Percentiles rank a stretch among this genome's conserved stretches.
Evolutionary conservation across 1,140 invertebrate genomes (phyloP).

Genomic region (Trichonephila inaurata): DNA sequence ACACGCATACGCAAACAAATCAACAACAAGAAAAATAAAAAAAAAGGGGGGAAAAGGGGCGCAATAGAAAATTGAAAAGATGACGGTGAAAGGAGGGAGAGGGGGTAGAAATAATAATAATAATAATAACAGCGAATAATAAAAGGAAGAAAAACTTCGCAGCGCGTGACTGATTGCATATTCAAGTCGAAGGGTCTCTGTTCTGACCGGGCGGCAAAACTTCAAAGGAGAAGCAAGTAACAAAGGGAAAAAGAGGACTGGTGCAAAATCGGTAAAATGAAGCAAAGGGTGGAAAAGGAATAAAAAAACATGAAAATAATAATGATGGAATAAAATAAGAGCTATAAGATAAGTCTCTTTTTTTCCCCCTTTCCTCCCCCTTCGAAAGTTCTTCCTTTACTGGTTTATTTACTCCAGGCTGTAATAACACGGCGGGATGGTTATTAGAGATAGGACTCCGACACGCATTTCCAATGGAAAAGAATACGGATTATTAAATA

Average conservation of each 20-base stretch:
- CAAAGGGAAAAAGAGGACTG: conserved; percentile 59
- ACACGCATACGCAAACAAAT: not conserved
- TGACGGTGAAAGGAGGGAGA: not conserved
- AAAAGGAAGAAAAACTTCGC: conserved; percentile 20
- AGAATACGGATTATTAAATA: conserved; percentile 33
- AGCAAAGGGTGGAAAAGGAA: conserved; percentile 45
- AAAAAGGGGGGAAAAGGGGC: not conserved
- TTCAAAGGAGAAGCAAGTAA: conserved; percentile 57
- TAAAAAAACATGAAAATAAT: conserved; percentile 31
- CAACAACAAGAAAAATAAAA: not conserved
- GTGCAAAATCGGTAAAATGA: conserved; percentile 73
- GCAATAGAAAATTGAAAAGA: conserved; percentile 42
- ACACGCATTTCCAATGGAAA: conserved; percentile 23
- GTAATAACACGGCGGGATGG: conserved; percentile 54
- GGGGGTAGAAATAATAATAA: conserved; percentile 29
- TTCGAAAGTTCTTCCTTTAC: not conserved
- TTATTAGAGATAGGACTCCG: conserved; percentile 33
- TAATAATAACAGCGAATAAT: conserved; percentile 42
- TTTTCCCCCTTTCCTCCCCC: not conserved
- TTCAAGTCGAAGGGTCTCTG: conserved; percentile 62
- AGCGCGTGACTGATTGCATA: conserved; percentile 70
- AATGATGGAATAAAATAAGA: conserved; percentile 46
- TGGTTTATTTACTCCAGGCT: conserved; percentile 53
- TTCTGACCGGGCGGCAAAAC: conserved; percentile 29
- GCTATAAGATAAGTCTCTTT: not conserved